Base-by-base conservation (phyloP, 2,113 vertebrate species). In the Prionailurus bengalensis region DNA sequence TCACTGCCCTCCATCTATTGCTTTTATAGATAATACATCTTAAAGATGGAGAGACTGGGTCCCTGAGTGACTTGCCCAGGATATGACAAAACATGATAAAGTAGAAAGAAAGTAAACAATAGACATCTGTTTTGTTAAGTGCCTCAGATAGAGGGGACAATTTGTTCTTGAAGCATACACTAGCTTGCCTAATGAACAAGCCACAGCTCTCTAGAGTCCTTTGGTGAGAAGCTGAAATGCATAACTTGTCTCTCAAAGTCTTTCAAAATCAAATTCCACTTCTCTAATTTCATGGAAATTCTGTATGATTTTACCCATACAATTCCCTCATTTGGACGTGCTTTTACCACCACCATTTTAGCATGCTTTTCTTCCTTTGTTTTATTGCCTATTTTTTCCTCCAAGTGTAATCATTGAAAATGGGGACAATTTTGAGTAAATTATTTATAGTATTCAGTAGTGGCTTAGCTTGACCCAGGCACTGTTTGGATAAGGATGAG, bases 231-330 rank as follows among this genome's bases (percentile, higher is more conserved):
- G 33, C 16, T 58, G 36, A 74, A 53, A 42, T 10, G 0, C 31
- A 48, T 73, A 97, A 70, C 33, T 65, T 86, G 31, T 80, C n/a
- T 90, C n/a, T 21, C 51, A 25, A 58, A 90, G 63, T 61, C 80
- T 96, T 82, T 92, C n/a, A 92, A 55, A 95, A 61, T 86, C 39
- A 70, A 74, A 76, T 86, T 80, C 36, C 9, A 29, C 9, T 42
- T 78, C 58, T 19, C 36, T 92, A 73, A 84, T 88, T 94, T 97
- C 25, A 58, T 33, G 51, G 39, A 73, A 45, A 45, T 90, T 51
- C n/a, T 70, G 27, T n/a, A 21, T 65, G 29, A 66, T 13, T 92
- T 45, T 68, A 63, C 76, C 10, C 3, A n/a, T 9, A 2, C 1
- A 1, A 0, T 73, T 55, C 21, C 87, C 11, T 95, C 19, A 42